These are phyloP conservation scores for Orthonychiurus folsomi DNA, from an alignment of 2,888 invertebrate species.

Conservation along the genomic window DNA sequence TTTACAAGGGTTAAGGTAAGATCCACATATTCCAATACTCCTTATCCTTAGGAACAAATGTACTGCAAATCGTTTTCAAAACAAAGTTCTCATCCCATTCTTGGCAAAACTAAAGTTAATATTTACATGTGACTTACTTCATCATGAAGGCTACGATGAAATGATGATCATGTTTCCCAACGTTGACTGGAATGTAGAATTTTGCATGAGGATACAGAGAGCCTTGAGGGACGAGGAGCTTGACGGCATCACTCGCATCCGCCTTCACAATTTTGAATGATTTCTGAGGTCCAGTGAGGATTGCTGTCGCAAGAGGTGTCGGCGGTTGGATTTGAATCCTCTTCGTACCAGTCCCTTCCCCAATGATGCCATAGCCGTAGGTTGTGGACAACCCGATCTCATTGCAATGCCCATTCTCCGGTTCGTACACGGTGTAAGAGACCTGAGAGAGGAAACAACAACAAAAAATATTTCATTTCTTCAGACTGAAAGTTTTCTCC, in stretches of 20 bases:
- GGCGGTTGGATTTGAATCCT: slow-evolving; percentile 63
- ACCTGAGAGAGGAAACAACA: no score
- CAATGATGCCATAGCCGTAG: slow-evolving; percentile 50
- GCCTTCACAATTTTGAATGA: slow-evolving; percentile 76
- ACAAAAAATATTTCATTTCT: slow-evolving; percentile 12
- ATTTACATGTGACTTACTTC: slow-evolving; percentile 65
- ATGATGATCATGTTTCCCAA: slow-evolving; percentile 56
- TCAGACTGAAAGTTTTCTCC: neutral
- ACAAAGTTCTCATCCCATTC: no score
- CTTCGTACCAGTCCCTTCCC: slow-evolving; percentile 52
- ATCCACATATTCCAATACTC: no score
- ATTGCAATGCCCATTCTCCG: slow-evolving; percentile 47
- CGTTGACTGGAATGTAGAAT: slow-evolving; percentile 80
- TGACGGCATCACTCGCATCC: slow-evolving; percentile 62
- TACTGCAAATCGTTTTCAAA: no score
- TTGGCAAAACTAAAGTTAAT: neutral
- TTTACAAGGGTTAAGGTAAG: no score
- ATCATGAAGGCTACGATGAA: slow-evolving; percentile 71
- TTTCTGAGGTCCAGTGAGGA: slow-evolving; percentile 66
- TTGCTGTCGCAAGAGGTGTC: slow-evolving; percentile 54
- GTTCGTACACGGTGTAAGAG: slow-evolving; percentile 81
- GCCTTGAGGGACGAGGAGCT: slow-evolving; percentile 76
- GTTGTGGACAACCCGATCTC: slow-evolving; percentile 38
- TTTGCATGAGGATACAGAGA: slow-evolving; percentile 81
- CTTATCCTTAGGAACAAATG: no score